Percentiles rank a stretch among this genome's conserved stretches.
Evolutionary conservation across 2,888 invertebrate genomes (phyloP).

Genomic region (Sceliomorpha sp.): DNA sequence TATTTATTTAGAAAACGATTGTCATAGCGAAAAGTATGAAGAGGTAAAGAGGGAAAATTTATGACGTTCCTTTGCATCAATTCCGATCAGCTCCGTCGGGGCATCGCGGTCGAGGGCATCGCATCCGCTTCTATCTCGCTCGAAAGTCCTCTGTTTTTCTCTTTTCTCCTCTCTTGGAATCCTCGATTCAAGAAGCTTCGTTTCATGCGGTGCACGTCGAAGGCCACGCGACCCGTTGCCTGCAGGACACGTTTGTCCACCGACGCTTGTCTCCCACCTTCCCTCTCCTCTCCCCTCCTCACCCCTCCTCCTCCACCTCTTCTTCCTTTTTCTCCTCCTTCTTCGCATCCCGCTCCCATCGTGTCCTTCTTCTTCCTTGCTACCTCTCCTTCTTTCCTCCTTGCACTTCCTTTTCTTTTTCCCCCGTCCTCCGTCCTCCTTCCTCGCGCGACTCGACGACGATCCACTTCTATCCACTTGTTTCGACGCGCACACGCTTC

Average conservation of each 20-base stretch:
- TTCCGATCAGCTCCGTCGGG: slow-evolving; percentile 31
- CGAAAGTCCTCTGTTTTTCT: slow-evolving; percentile 56
- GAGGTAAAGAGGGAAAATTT: slow-evolving; percentile 23
- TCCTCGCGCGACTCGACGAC: slow-evolving; percentile 12
- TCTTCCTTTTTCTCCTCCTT: slow-evolving; percentile 10
- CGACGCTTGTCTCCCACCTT: slow-evolving; percentile 38
- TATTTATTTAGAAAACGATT: not conserved
- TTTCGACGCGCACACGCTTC: slow-evolving; percentile 28
- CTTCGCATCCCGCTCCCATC: too few relatives aligned
- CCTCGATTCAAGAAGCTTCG: slow-evolving; percentile 57
- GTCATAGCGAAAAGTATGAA: not conserved
- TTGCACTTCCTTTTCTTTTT: slow-evolving; percentile 39
- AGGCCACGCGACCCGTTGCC: slow-evolving; percentile 70
- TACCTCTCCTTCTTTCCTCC: not conserved
- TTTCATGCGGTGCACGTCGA: slow-evolving; percentile 70
- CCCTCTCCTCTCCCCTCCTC: slow-evolving; percentile 13
- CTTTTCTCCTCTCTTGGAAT: slow-evolving; percentile 50
- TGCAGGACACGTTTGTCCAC: slow-evolving; percentile 62
- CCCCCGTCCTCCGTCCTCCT: slow-evolving; percentile 15
- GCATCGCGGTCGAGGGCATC: slow-evolving; percentile 43
- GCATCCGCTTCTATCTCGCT: slow-evolving; percentile 50
- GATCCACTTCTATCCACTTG: slow-evolving; percentile 46
- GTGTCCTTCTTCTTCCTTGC: not conserved
- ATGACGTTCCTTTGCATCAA: slow-evolving; percentile 40
- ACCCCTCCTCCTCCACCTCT: slow-evolving; percentile 10